Percentiles rank a stretch among this genome's conserved stretches.
phyloP scores from a whole-genome alignment of 2,888 invertebrate species.

The Tortrix viridana region DNA sequence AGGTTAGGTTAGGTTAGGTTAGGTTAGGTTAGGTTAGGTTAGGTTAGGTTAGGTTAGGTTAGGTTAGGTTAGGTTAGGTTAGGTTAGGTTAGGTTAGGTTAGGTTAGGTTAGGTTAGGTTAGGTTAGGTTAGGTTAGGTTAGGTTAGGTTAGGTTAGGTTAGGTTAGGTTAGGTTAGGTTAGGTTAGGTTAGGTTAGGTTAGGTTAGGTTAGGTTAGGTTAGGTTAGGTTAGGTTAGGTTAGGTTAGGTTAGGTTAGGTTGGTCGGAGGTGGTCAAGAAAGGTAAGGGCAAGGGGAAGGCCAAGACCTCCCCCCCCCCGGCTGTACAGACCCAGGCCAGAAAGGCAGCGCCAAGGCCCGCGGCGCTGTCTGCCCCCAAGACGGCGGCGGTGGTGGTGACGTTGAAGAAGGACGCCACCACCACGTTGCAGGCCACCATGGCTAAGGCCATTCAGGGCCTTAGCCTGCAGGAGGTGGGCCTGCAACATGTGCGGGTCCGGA shows the following conservation, averaged over 20 bases:
- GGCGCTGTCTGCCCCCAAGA: too few relatives aligned
- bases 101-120: constrained; percentile 33
- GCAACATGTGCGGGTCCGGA: too few relatives aligned
- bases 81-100: constrained; percentile 33
- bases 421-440: too few relatives aligned
- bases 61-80: constrained; percentile 33
- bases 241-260: constrained; percentile 33
- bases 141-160: constrained; percentile 33
- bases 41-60: constrained; percentile 34
- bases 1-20: constrained; percentile 37
- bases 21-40: constrained; percentile 37
- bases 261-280: too few relatives aligned
- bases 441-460: too few relatives aligned
- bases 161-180: constrained; percentile 33
- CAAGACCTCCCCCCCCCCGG: too few relatives aligned
- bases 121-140: constrained; percentile 33
- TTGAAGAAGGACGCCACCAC: too few relatives aligned
- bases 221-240: constrained; percentile 33
- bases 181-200: constrained; percentile 33
- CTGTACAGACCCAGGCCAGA: too few relatives aligned
- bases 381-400: too few relatives aligned
- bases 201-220: constrained; percentile 33
- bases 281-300: too few relatives aligned
- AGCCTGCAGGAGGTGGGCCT: too few relatives aligned
- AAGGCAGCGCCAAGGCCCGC: too few relatives aligned